Evolutionary conservation across 2,888 invertebrate genomes (phyloP), one percentile per base, ranked within the genome.

Genomic region (Drosophila pseudotakahashii): DNA sequence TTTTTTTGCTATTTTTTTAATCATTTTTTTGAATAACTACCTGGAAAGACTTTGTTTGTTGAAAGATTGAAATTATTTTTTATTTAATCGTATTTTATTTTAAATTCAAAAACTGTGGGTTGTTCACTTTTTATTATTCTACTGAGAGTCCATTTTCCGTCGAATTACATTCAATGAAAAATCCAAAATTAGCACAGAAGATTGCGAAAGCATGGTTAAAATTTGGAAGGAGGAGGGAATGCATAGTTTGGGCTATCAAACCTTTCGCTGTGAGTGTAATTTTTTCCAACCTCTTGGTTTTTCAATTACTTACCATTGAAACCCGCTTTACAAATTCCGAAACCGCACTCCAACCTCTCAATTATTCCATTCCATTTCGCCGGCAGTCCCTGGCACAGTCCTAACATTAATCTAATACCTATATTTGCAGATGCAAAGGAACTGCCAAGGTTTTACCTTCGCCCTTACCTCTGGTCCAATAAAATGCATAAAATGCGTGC

Each of bases 401-500:
- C 16, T 51, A 47, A 51, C 58, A 68, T 41, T 67, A 69, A 75
- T 63, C 52, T 39, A 42, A 58, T 32, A 30, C 71, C 34, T 70
- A n/a, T 59, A 58, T 58, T 44, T 73, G 47, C 47, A 44, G 54
- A 50, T 50, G 45, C 45, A n/a, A 13, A 50, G 30, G 62, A 37
- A 34, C 39, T 45, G 34, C 2, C 42, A 11, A 42, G 42, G 16
- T 5, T 19, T 19, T 19, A 42, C 9, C 7, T 48, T 16, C 13
- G 42, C n/a, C 51, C 39, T 42, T 36, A 34, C 53, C 50, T 42
- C 5, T 7, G 11, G 36, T 44, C 44, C 61, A 77, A 68, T 61
- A 59, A 70, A 70, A 77, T 71, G 73, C 79, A 85, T 73, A 88
- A 88, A 88, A 88, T 85, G 82, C 82, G 85, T 87, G 71, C 76